These are phyloP conservation scores for Molossus molossus DNA, from an alignment of 2,797 vertebrate species.

Conservation along the genomic window DNA sequence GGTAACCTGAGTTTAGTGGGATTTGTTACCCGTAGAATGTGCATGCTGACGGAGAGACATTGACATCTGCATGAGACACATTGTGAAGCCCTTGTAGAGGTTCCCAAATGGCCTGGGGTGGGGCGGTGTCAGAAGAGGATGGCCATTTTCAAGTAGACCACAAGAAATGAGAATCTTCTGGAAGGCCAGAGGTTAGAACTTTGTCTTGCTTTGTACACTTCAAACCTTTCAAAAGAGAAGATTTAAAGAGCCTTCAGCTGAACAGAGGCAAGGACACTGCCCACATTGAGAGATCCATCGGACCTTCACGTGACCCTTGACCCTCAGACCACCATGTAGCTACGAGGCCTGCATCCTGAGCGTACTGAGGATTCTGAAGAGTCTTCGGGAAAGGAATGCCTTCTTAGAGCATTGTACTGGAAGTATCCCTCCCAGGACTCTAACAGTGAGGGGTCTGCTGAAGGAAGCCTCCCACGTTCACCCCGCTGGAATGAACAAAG, in stretches of 20 bases:
- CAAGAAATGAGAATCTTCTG: not conserved
- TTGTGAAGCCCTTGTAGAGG: not conserved
- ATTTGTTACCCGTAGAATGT: not conserved
- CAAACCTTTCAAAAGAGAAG: constrained; percentile 8
- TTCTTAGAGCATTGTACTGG: not conserved
- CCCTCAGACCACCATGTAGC: not conserved
- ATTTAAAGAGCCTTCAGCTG: not conserved
- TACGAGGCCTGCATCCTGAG: not conserved
- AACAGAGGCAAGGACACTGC: not conserved
- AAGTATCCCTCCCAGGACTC: not conserved
- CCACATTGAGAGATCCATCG: not conserved
- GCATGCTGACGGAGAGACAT: not conserved
- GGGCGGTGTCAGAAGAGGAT: not conserved
- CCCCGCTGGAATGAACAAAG: not conserved
- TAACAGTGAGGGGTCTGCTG: not conserved
- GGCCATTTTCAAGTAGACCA: not conserved
- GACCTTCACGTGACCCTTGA: not conserved
- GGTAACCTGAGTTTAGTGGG: not conserved
- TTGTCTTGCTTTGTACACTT: constrained; percentile 55
- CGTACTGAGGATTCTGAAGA: not conserved
- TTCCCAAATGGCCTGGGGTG: not conserved
- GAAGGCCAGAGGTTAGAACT: constrained; percentile 13
- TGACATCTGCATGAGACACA: not conserved
- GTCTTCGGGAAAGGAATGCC: not conserved
- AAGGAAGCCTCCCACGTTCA: not conserved